These are phyloP conservation scores for Trissolcus basalis DNA, from an alignment of 1,140 invertebrate genomes.

Conservation along the genomic window DNA sequence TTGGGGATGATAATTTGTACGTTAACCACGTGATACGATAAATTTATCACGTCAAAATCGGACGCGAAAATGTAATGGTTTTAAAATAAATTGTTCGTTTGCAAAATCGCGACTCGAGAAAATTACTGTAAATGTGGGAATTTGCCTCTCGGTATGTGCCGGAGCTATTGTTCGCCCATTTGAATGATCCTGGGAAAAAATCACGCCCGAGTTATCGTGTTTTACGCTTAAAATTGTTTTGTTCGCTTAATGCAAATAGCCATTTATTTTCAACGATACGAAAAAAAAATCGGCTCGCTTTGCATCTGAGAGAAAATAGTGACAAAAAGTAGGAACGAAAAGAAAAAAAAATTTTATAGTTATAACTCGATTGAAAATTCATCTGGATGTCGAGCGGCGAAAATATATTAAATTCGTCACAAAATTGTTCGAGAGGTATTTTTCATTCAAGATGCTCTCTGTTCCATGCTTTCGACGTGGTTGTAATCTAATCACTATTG, in stretches of 20 bases:
- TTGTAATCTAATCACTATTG: too few relatives aligned
- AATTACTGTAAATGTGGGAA: conserved; percentile 36
- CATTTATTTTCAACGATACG: too few relatives aligned
- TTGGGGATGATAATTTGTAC: conserved; percentile 24
- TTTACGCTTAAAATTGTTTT: conserved; percentile 11
- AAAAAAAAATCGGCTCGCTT: too few relatives aligned
- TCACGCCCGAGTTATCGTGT: conserved; percentile 2
- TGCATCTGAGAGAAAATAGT: not conserved
- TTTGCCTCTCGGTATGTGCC: conserved; percentile 12
- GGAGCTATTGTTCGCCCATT: conserved; percentile 17
- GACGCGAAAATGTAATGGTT: conserved; percentile 6
- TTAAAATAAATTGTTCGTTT: conserved; percentile 28
- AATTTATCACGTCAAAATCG: conserved; percentile 13
- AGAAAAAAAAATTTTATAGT: conserved; percentile 1
- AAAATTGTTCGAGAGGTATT: not conserved
- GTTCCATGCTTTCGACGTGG: too few relatives aligned
- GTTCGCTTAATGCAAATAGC: not conserved
- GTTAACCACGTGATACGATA: too few relatives aligned
- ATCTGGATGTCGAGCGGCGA: not conserved
- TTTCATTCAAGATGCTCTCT: too few relatives aligned
- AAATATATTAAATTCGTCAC: not conserved
- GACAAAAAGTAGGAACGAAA: not conserved
- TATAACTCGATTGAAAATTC: not conserved
- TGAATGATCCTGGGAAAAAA: conserved; percentile 38
- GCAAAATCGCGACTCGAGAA: conserved; percentile 17